Percentiles rank a stretch among this genome's conserved stretches.
Conservation (phyloP, 2,888 invertebrate genomes). For the Hoplodrina blanda region DNA sequence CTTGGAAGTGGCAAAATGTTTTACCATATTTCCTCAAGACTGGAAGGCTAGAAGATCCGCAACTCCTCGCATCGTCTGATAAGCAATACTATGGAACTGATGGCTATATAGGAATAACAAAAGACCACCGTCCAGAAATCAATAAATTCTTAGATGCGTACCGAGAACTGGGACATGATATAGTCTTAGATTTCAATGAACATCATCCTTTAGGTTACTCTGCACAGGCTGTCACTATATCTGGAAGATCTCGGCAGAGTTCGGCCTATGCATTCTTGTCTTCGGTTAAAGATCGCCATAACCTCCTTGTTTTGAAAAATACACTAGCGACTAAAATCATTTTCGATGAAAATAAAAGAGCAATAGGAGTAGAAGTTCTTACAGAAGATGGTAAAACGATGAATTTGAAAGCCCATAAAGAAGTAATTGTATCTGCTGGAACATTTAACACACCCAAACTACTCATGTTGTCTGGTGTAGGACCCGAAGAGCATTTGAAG, state of each 20-base stretch:
- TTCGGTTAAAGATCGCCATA: slow-evolving; percentile 65
- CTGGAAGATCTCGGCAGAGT: slow-evolving; percentile 79
- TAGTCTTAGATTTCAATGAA: slow-evolving; percentile 68
- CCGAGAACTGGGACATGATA: slow-evolving; percentile 77
- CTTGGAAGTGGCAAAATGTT: slow-evolving; percentile 72
- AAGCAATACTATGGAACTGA: slow-evolving; percentile 62
- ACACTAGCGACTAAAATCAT: slow-evolving; percentile 67
- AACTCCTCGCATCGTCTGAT: slow-evolving; percentile 56
- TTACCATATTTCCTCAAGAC: slow-evolving; percentile 71
- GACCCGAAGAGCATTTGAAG: slow-evolving; percentile 69
- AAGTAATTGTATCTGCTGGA: slow-evolving; percentile 72
- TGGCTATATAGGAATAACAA: slow-evolving; percentile 63
- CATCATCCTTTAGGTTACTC: slow-evolving; percentile 74
- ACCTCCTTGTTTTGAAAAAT: slow-evolving; percentile 69
- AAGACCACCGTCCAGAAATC: slow-evolving; percentile 57
- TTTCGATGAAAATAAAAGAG: slow-evolving; percentile 60
- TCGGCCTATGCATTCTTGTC: slow-evolving; percentile 79
- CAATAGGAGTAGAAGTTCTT: slow-evolving; percentile 63
- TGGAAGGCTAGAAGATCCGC: slow-evolving; percentile 62
- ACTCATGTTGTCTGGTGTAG: slow-evolving; percentile 74
- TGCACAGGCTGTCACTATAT: slow-evolving; percentile 53
- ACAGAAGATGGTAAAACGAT: slow-evolving; percentile 56
- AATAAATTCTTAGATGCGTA: slow-evolving; percentile 72
- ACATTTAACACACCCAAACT: slow-evolving; percentile 70
- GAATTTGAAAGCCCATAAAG: slow-evolving; percentile 64